Conservation (phyloP, 2,797 vertebrate species). For the Rhynchotus rufescens region DNA sequence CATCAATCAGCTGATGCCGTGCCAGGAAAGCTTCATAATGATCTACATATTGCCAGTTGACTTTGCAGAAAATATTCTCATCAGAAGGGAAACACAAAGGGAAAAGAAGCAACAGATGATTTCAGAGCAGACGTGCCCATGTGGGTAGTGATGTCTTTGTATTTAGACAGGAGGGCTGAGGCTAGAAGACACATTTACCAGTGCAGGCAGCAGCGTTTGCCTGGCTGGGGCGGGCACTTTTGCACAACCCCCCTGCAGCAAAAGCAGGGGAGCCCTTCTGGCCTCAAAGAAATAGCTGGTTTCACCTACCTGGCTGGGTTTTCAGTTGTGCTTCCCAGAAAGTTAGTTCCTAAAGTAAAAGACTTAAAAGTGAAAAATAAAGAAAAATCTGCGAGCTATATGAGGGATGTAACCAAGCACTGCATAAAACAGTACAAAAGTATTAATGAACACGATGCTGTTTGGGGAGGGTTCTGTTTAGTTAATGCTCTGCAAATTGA, state of each 20-base stretch:
- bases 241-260: background rate
- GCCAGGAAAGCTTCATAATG: conserved; percentile 47
- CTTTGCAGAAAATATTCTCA: background rate
- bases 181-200: background rate
- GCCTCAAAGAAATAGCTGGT: fast-evolving
- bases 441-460: background rate
- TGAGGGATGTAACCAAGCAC: background rate
- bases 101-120: background rate
- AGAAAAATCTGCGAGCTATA: background rate
- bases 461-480: background rate
- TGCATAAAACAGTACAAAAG: background rate
- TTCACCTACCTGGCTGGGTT: background rate
- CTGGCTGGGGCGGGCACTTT: background rate
- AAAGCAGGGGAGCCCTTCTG: fast-evolving
- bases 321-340: background rate
- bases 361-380: background rate
- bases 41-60: conserved; percentile 26
- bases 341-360: background rate
- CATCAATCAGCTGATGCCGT: conserved; percentile 56
- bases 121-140: fast-evolving
- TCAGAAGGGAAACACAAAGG: background rate
- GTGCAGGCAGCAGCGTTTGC: fast-evolving
- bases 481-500: background rate
- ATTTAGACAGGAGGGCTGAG: fast-evolving
- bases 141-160: background rate